Evolutionary conservation across 2,113 vertebrate genomes (phyloP), one percentile per base, ranked within the genome.

Genomic region (Donacobius atricapilla): DNA sequence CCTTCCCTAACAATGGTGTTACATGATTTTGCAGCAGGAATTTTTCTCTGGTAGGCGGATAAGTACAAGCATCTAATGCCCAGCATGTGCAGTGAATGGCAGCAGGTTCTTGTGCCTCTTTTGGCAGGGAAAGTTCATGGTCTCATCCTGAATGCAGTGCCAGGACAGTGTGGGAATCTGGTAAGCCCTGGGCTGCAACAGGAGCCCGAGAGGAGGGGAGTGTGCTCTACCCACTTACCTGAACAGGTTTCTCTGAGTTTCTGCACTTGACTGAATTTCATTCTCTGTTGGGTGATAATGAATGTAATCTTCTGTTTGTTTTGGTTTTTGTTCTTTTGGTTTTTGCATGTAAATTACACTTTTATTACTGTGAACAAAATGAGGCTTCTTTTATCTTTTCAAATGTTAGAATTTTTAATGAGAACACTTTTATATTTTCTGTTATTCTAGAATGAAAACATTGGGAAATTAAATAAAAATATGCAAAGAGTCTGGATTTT

Each of bases 341-440:
- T 76, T 81, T 90, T 76, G 3, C 13, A 28, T 39, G 7, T 42
- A 65, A 69, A 65, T 88, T 50, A 28, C 5, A 7, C 44, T 90
- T 90, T 66, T 89, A 35, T 40, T 73, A 20, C 16, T 61, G n/a
- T 92, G 45, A 91, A 44, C 61, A 76, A 76, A 89, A 89, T 31
- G 22, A 3, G 6, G 2, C 21, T 19, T 60, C 66, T 82, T 90
- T 86, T 39, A 27, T 75, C 20, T 94, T 93, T 60, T 65, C 28
- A 57, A 54, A 19, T 76, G 21, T 53, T 84, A 61, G 28, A 40
- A 15, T 76, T 76, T 91, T 60, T 79, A 66, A 71, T 84, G 65
- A 94, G 40, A 83, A 44, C 6, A 53, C n/a, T 84, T 73, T 71
- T 17, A 22, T 60, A 14, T 18, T 70, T 94, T 68, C 16, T 58